Base-by-base conservation (phyloP, 2,113 vertebrate genomes). In the Grallaria varia region DNA sequence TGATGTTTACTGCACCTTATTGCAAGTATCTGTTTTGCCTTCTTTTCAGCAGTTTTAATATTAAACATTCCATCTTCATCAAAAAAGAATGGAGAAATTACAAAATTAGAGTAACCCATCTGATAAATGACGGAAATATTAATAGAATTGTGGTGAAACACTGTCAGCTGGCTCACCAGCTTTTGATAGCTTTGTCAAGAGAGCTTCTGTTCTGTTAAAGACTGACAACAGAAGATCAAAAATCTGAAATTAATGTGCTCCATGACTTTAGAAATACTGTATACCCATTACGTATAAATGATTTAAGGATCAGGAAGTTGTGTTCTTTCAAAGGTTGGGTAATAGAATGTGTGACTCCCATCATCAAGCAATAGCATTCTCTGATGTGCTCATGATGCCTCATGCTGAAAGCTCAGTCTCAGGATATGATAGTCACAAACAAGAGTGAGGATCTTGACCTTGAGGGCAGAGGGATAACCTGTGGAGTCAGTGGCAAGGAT, bases 321-420 rank as follows among this genome's bases (percentile, higher is more conserved):
- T 39, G 37, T 60, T 63, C 20, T 47, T 95, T 92, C 52, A 39
- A 92, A 90, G 55, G 33, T 25, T 4, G 7, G 10, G 14, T 47
- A 56, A 40, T 71, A 79, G 35, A 74, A 5, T 76, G 24, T 12
- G 16, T 59, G 76, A 8, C 44, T 91, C 39, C 42, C 86, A 6
- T 50, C n/a, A 33, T 53, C 53, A 39, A 39, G 33, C 20, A 1
- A 0, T 68, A 67, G 27, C 0, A 0, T n/a, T 9, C 50, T 74
- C 27, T 37, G 23, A 50, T 47, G 35, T 79, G 39, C 33, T 78
- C 5, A 2, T 37, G 40, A 19, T 74, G n/a, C 14, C 68, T 20
- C 9, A 4, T 86, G 25, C 55, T 45, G 35, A 71, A 88, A 53
- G 14, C 33, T 83, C 31, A 24, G 9, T 76, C 37, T 60, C 0